Percentiles rank a stretch among this genome's conserved stretches.
These are phyloP conservation scores for Enhydra lutris DNA, from an alignment of 2,113 vertebrate genomes.

Conservation along the genomic window DNA sequence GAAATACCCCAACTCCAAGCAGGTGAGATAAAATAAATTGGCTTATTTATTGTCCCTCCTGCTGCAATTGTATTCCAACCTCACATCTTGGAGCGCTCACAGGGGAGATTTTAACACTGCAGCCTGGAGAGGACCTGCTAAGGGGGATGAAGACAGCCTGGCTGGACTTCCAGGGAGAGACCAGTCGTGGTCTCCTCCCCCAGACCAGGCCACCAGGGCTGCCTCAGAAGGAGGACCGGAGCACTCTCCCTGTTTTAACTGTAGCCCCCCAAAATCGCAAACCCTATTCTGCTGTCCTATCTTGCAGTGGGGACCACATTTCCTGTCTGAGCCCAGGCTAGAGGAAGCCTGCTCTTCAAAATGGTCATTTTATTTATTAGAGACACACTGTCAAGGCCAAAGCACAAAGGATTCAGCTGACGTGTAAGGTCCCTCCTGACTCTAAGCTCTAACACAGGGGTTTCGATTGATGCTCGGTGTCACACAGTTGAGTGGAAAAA, in stretches of 20 bases:
- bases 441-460: not conserved
- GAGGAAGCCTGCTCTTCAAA: not conserved
- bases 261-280: not conserved
- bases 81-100: not conserved
- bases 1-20: conserved; percentile 54
- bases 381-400: conserved; percentile 3
- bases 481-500: not conserved
- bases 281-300: not conserved
- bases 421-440: conserved; percentile 3
- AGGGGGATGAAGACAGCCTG: not conserved
- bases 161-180: not conserved
- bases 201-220: not conserved
- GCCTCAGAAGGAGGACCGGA: not conserved
- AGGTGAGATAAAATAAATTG: conserved; percentile 71
- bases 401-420: not conserved
- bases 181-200: not conserved
- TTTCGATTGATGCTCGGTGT: not conserved
- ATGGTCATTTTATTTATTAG: not conserved
- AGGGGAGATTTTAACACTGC: not conserved
- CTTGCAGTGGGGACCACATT: not conserved
- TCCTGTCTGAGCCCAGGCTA: not conserved
- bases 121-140: not conserved
- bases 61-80: conserved; percentile 37
- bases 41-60: conserved; percentile 58
- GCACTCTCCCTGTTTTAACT: not conserved